phyloP scores from a whole-genome alignment of 2,888 invertebrate genomes.

The Nasonovia ribisnigri region DNA sequence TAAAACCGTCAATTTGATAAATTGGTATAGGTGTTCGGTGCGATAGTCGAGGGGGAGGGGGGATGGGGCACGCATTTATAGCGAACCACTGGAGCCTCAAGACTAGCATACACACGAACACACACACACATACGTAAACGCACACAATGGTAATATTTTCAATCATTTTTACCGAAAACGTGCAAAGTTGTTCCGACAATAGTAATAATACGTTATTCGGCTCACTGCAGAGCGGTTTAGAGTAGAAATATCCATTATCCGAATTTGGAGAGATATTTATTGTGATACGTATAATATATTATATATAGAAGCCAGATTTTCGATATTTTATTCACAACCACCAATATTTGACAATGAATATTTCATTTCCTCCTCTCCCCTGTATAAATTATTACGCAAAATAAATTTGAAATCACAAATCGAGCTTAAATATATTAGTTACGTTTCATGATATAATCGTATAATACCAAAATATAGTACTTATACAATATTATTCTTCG shows the following conservation, averaged over 20 bases:
- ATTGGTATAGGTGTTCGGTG: not conserved
- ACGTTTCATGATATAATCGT: not conserved
- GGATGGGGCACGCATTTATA: not conserved
- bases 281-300: not conserved
- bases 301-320: not conserved
- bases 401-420: not conserved
- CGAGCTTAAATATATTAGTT: not conserved
- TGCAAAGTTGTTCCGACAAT: not conserved
- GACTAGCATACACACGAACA: not conserved
- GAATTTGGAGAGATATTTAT: not conserved
- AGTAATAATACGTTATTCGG: not conserved
- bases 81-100: not conserved
- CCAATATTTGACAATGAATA: not conserved
- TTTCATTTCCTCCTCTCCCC: not conserved
- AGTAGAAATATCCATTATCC: not conserved
- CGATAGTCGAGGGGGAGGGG: too few relatives aligned
- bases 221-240: not conserved
- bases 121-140: not conserved
- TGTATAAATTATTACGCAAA: not conserved
- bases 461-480: not conserved
- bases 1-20: not conserved
- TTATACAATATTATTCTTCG: not conserved
- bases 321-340: not conserved
- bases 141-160: not conserved
- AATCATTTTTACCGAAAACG: not conserved